Percentiles rank a stretch among this genome's conserved stretches.
Evolutionary conservation across 1,140 invertebrate genomes (phyloP).

Genomic region (Ceratina japonica): DNA sequence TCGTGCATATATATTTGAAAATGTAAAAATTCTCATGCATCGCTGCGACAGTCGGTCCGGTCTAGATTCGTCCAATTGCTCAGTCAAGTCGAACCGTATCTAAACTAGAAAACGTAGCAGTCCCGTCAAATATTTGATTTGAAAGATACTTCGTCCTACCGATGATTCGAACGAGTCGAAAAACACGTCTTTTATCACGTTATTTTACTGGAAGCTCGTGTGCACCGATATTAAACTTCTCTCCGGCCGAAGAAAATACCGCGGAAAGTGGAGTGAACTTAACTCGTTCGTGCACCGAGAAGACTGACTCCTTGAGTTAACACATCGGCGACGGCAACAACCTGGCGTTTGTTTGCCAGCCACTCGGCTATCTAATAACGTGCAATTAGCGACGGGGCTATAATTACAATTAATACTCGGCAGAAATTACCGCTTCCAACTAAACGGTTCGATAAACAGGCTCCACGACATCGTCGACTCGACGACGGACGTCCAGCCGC

Average conservation of each 20-base stretch:
- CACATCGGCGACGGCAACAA: constrained; percentile 8
- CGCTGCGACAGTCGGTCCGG: not conserved
- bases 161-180: too few species aligned
- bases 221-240: not conserved
- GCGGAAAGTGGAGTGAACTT: not conserved
- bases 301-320: constrained; percentile 29
- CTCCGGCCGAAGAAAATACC: not conserved
- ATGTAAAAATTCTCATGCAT: constrained; percentile 6
- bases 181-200: not conserved
- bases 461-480: constrained; percentile 28
- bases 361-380: constrained; percentile 66
- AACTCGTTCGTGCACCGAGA: not conserved
- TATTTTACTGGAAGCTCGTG: not conserved
- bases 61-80: too few species aligned
- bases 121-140: too few species aligned
- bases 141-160: too few species aligned
- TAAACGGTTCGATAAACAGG: constrained; percentile 66
- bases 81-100: too few species aligned
- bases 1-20: constrained; percentile 16
- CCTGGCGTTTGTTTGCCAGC: constrained; percentile 60
- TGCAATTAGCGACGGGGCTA: constrained; percentile 65
- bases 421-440: constrained; percentile 64
- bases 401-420: constrained; percentile 69
- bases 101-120: too few species aligned
- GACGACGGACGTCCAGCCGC: constrained; percentile 4